phyloP scores from a whole-genome alignment of 64 coral and sea anemone genomes.

The Platygyra sinensis region DNA sequence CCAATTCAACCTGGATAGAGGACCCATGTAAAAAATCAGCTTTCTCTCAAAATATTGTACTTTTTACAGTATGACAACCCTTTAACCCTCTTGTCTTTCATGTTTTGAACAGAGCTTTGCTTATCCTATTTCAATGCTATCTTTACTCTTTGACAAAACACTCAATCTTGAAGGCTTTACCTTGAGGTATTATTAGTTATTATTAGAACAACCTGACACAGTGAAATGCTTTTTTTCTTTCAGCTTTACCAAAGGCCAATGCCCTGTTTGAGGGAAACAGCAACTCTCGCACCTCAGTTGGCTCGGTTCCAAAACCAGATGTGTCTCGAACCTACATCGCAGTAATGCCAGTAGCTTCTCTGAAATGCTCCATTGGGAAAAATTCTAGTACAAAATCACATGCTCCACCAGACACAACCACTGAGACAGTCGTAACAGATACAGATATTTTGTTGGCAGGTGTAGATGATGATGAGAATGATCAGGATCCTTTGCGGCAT shows the following conservation, averaged over 20 bases:
- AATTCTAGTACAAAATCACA: slow-evolving; percentile 41
- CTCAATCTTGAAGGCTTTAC: no score
- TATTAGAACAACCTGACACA: neutral
- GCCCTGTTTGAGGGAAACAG: slow-evolving; percentile 48
- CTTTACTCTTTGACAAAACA: no score
- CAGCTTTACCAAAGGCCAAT: slow-evolving; percentile 74
- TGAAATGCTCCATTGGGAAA: slow-evolving; percentile 64
- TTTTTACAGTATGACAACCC: no score
- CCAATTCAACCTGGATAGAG: no score
- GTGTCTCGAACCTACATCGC: slow-evolving; percentile 84
- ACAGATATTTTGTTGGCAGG: slow-evolving; percentile 91
- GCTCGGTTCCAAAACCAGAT: slow-evolving; percentile 69
- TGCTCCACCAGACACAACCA: slow-evolving; percentile 65
- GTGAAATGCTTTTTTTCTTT: neutral
- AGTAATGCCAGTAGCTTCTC: slow-evolving; percentile 71
- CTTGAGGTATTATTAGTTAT: no score
- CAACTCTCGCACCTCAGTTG: slow-evolving; percentile 60
- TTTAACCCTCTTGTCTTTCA: no score
- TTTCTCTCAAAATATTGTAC: no score
- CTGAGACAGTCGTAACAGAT: slow-evolving; percentile 86
- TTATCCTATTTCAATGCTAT: no score
- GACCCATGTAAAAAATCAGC: no score
- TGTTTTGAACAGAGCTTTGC: no score
- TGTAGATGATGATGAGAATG: slow-evolving; percentile 88
- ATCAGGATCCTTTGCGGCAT: slow-evolving; percentile 70